phyloP scores from a whole-genome alignment of 2,888 invertebrate genomes.

The Zaprionus lineosus region DNA sequence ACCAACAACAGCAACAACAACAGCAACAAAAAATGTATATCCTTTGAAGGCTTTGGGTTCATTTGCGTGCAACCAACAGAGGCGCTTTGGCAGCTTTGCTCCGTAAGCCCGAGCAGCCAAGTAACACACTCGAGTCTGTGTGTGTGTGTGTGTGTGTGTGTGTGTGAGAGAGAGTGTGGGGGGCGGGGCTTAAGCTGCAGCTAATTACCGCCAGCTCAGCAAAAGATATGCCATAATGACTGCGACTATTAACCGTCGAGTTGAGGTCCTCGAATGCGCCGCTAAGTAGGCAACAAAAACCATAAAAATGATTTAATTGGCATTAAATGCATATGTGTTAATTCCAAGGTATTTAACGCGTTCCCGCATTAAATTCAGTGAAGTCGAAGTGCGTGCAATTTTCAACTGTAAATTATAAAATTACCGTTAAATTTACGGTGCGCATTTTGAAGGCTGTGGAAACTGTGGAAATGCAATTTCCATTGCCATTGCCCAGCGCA shows the following conservation, averaged over 20 bases:
- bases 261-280: slow-evolving; percentile 20
- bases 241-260: slow-evolving; percentile 49
- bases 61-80: slow-evolving; percentile 37
- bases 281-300: slow-evolving; percentile 19
- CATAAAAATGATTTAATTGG: slow-evolving; percentile 28
- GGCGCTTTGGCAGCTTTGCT: slow-evolving; percentile 27
- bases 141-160: not conserved
- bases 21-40: slow-evolving; percentile 11
- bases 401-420: too few species aligned
- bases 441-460: too few species aligned
- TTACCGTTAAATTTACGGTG: too few species aligned
- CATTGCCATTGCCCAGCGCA: not conserved
- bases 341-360: not conserved
- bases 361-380: too few species aligned
- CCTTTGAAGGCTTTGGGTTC: slow-evolving; percentile 58
- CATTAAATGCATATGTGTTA: slow-evolving; percentile 5
- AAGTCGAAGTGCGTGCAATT: too few species aligned
- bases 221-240: slow-evolving; percentile 47
- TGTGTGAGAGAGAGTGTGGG: not conserved
- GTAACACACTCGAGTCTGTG: not conserved
- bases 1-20: slow-evolving; percentile 12
- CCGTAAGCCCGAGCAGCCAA: slow-evolving; percentile 27
- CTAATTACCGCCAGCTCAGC: slow-evolving; percentile 60
- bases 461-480: slow-evolving; percentile 3
- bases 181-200: slow-evolving; percentile 46